These are phyloP conservation scores for Monochamus saltuarius DNA, from an alignment of 1,140 invertebrate genomes.

Conservation along the genomic window DNA sequence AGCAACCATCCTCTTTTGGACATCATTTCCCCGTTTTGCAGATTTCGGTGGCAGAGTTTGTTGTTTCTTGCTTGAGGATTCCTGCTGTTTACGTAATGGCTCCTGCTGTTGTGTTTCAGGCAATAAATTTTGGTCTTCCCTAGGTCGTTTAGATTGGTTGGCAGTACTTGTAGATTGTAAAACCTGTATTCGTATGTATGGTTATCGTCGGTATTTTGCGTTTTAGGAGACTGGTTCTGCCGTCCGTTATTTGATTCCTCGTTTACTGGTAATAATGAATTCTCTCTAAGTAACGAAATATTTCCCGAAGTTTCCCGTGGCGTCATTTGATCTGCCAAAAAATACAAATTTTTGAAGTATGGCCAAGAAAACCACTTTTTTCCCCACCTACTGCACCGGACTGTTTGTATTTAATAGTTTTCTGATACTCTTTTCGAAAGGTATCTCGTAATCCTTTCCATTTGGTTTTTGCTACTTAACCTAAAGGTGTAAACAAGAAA, in stretches of 20 bases:
- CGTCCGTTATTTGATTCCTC: slow-evolving; percentile 3
- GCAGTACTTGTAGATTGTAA: slow-evolving; percentile 7
- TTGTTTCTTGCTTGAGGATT: slow-evolving; percentile 8
- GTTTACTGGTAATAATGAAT: slow-evolving; percentile 9
- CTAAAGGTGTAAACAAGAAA: slow-evolving; percentile 12
- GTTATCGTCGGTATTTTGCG: slow-evolving; percentile 8
- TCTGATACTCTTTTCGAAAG: slow-evolving; percentile 16
- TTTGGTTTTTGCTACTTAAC: slow-evolving; percentile 14
- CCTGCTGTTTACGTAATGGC: slow-evolving; percentile 6
- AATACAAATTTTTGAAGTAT: slow-evolving; percentile 14
- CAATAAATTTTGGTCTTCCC: slow-evolving; percentile 8
- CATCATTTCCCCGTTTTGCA: slow-evolving; percentile 5
- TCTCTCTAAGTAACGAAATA: slow-evolving; percentile 8
- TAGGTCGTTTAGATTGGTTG: slow-evolving; percentile 1
- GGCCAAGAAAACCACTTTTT: slow-evolving; percentile 16
- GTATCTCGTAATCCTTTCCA: slow-evolving; percentile 15
- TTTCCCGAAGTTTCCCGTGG: slow-evolving; percentile 14
- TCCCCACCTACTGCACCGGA: slow-evolving; percentile 14
- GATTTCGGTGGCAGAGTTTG: slow-evolving; percentile 6
- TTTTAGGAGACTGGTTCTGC: slow-evolving; percentile 5
- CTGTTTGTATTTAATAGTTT: slow-evolving; percentile 14
- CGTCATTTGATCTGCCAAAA: slow-evolving; percentile 18
- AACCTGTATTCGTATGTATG: slow-evolving; percentile 1
- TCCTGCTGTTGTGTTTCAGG: slow-evolving; percentile 7
- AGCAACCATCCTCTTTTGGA: slow-evolving; percentile 6